phyloP scores from a whole-genome alignment of 2,113 vertebrate species.

The Calyptommatus sinebrachiatus region DNA sequence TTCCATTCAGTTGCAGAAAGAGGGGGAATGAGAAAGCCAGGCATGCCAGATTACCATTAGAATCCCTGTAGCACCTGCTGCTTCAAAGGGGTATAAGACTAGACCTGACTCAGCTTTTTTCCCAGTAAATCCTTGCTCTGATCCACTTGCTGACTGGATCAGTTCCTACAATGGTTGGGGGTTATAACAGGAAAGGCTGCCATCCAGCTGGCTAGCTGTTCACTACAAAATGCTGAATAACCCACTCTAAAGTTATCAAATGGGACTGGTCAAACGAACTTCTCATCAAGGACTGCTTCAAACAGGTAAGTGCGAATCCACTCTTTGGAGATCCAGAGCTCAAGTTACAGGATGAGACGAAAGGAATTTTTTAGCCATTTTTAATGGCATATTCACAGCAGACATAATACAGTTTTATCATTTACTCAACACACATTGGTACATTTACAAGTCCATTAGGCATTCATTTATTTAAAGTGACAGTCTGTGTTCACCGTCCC shows the following conservation, averaged over 20 bases:
- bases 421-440: not conserved
- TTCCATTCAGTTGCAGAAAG: too few species aligned
- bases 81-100: too few species aligned
- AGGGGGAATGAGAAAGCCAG: too few species aligned
- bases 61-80: too few species aligned
- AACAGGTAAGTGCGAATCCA: not conserved
- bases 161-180: not conserved
- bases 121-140: too few species aligned
- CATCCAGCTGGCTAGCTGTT: not conserved
- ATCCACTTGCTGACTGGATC: too few species aligned
- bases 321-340: not conserved
- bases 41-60: too few species aligned
- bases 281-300: too few species aligned
- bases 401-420: not conserved
- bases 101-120: too few species aligned
- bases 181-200: not conserved
- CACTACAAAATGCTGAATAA: not conserved
- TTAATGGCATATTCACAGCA: slow-evolving; percentile 17
- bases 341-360: not conserved
- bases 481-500: not conserved
- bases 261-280: too few species aligned
- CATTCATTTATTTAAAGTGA: not conserved
- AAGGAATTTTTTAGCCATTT: not conserved
- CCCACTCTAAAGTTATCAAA: not conserved
- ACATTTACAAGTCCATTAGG: not conserved